phyloP scores from a whole-genome alignment of 1,140 invertebrate species.

The Sminthurinus signatus region DNA sequence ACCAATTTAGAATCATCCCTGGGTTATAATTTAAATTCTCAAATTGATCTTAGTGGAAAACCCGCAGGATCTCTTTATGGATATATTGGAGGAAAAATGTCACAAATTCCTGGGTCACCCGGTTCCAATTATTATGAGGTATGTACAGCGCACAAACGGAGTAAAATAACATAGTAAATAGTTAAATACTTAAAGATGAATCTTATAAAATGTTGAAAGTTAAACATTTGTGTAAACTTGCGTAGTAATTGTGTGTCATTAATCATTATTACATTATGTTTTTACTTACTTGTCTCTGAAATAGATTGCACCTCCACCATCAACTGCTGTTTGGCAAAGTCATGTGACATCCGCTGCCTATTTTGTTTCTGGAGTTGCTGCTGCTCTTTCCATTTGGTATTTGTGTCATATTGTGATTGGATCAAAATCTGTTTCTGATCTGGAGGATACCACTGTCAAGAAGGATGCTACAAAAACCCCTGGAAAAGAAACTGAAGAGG shows the following conservation, averaged over 20 bases:
- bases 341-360: not conserved
- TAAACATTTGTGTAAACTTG: not conserved
- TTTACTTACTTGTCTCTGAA: not conserved
- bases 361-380: not conserved
- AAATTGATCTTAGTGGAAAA: not conserved
- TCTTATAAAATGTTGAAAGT: not conserved
- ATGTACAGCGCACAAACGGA: too few relatives aligned
- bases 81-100: not conserved
- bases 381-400: constrained; percentile 3
- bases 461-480: too few relatives aligned
- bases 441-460: too few relatives aligned
- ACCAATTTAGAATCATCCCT: too few relatives aligned
- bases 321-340: not conserved
- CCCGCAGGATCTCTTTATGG: not conserved
- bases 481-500: too few relatives aligned
- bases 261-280: not conserved
- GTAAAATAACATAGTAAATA: not conserved
- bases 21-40: too few relatives aligned
- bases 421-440: too few relatives aligned
- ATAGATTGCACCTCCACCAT: not conserved
- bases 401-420: not conserved
- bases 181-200: not conserved
- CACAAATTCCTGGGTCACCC: not conserved
- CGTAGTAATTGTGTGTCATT: not conserved
- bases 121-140: too few relatives aligned